A percentile compares a stretch with the other conserved stretches of the same genome.
These are phyloP conservation scores for Mizuhopecten yessoensis DNA, from an alignment of 1,140 invertebrate genomes.

Conservation along the genomic window DNA sequence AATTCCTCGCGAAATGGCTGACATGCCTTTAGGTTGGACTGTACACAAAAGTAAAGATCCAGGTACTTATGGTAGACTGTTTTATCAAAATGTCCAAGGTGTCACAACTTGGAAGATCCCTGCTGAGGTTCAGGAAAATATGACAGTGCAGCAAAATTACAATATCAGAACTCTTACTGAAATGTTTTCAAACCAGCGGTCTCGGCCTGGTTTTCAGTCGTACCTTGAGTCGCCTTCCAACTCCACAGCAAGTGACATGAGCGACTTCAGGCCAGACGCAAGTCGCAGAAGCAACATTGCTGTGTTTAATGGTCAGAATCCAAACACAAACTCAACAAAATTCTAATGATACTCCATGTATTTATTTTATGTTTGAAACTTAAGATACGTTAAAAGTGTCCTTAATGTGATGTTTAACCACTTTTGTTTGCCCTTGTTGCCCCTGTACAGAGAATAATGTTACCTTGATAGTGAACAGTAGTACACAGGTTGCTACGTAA, in stretches of 20 bases:
- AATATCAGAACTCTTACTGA: constrained; percentile 54
- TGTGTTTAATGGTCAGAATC: neutral
- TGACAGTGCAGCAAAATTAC: constrained; percentile 50
- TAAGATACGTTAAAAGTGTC: too few species aligned
- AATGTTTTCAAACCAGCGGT: neutral
- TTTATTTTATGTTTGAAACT: too few species aligned
- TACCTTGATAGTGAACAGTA: too few species aligned
- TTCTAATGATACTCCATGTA: neutral
- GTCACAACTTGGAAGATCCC: constrained; percentile 61
- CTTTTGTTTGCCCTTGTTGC: too few species aligned
- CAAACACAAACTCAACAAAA: neutral
- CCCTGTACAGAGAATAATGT: too few species aligned
- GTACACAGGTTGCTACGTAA: too few species aligned
- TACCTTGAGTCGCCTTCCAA: neutral
- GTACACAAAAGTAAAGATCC: constrained; percentile 62
- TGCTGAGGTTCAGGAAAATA: constrained; percentile 49
- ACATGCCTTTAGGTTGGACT: constrained; percentile 60
- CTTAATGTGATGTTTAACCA: too few species aligned
- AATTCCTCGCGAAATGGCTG: constrained; percentile 60
- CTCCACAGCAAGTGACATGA: neutral
- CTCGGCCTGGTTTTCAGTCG: neutral
- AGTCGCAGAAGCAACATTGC: neutral
- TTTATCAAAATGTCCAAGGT: constrained; percentile 57
- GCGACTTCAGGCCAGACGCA: neutral
- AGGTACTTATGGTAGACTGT: constrained; percentile 58